These are phyloP conservation scores for Phylloscopus trochiloides DNA, from an alignment of 2,113 vertebrate genomes.

Conservation along the genomic window DNA sequence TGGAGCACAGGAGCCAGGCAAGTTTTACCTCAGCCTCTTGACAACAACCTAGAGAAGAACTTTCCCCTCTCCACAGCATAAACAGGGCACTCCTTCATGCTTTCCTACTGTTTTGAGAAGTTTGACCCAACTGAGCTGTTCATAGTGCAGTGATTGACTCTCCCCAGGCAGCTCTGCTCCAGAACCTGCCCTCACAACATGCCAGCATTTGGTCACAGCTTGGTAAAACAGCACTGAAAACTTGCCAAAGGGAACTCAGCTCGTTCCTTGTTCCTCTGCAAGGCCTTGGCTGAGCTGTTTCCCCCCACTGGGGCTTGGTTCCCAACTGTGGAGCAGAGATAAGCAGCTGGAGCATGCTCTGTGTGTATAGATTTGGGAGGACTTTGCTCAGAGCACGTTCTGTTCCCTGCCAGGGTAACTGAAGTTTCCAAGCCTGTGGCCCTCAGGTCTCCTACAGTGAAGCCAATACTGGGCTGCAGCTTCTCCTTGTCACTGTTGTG, in stretches of 20 bases:
- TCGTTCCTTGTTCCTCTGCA: background rate
- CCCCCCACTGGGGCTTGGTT: background rate
- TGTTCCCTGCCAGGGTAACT: background rate
- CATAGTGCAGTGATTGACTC: fast-evolving
- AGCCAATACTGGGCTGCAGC: background rate
- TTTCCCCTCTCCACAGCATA: background rate
- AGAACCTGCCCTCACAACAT: background rate
- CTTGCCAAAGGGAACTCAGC: background rate
- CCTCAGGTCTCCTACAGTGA: background rate
- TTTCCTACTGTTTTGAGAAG: background rate
- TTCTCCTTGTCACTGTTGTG: background rate
- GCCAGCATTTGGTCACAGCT: background rate
- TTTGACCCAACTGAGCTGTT: background rate
- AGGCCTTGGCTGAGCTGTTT: background rate
- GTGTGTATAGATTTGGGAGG: background rate
- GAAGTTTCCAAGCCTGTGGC: background rate
- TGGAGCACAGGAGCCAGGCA: fast-evolving
- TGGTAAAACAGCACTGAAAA: background rate
- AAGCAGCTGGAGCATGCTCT: background rate
- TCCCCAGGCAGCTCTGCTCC: background rate
- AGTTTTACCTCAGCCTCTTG: background rate
- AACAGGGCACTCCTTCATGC: background rate
- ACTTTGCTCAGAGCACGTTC: background rate
- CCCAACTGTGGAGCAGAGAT: slow-evolving; percentile 27
- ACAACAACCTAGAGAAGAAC: background rate